Evolutionary conservation across 2,888 invertebrate species (phyloP), one percentile per base, ranked within the genome.

Genomic region (Homarus gammarus): DNA sequence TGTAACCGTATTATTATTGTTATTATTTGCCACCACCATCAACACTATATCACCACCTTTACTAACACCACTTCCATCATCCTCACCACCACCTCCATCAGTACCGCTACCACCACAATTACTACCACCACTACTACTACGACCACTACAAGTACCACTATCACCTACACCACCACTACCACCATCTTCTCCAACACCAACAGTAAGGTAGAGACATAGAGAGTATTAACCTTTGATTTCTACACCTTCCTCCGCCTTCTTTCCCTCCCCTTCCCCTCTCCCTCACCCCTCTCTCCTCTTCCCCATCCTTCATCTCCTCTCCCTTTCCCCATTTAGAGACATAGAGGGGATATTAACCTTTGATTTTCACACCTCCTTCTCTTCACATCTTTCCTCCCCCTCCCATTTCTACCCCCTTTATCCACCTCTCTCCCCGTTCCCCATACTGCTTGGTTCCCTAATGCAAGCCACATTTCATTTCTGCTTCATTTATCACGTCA

Each of bases 401-500:
- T 22, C 49, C 68, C 77, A 40, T 64, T 40, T 61, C n/a, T 73
- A 15, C 40, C 40, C 31, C 44, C 40, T 22, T 5, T 49, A 22
- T 49, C 61, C n/a, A 36, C 40, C 31, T 31, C 40, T 22, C 12
- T 49, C 36, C 70, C 61, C n/a, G 38, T 27, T 12, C 73, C 36
- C 72, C 27, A 36, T 31, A 40, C 51, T 49, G 68, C 44, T 49
- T 72, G 18, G 31, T 77, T 84, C 87, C 87, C 87, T 87, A 87
- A 87, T 87, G 87, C 87, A 87, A 78, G 79, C 79, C 78, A 79
- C 87, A 79, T 79, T 64, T 87, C 87, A 87, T 87, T 87, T 87
- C 87, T 87, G 87, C 87, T 87, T 87, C 87, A 87, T 87, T 87
- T 87, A 87, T 81, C 87, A 70, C 79, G 87, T 87, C 87, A 87